Evolutionary conservation across 64 coral and sea anemone genomes (phyloP), one percentile per base, ranked within the genome.

Genomic region (Dendrophyllia cribrosa): DNA sequence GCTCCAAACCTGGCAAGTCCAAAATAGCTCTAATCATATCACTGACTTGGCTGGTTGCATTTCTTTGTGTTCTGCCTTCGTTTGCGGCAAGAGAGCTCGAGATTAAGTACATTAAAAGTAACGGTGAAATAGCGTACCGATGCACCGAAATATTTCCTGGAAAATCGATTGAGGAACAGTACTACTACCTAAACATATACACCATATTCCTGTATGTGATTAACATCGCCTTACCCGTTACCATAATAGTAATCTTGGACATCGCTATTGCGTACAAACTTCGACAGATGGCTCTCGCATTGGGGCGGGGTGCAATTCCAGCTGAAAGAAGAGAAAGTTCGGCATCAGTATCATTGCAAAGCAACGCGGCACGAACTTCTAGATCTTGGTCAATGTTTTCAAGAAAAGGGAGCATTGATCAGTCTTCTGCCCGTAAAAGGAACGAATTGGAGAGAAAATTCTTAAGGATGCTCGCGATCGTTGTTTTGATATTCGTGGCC

Each of bases 381-480:
- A 11, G 70, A 45, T 46, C 65, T 5, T 21, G 46, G 5, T 78
- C 45, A 44, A 60, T 63, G 12, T 24, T 68, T 20, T 49, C 82
- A 4, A 69, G 78, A 15, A 73, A 69, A 26, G 19, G 23, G 3
- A 93, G 62, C 14, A 69, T 49, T 44, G 86, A 93, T 64, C 13
- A 72, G 5, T 20, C 21, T 26, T 62, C 70, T 24, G 23, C 21
- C 19, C 69, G 87, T 17, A 72, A 93, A 87, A 88, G 78, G 52
- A 71, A 88, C 51, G 75, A 88, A 26, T 86, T 86, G 15, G 92
- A 93, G 77, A 88, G 23, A 19, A 93, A 88, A 58, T 93, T 93
- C 55, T 61, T 77, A 46, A 47, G 76, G 66, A 93, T 93, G 92
- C 62, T 93, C 11, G 43, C 74, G 3, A 67, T 76, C 62, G 92